Evolutionary conservation across 2,113 vertebrate genomes (phyloP).

Genomic region (Todiramphus saurophagus): DNA sequence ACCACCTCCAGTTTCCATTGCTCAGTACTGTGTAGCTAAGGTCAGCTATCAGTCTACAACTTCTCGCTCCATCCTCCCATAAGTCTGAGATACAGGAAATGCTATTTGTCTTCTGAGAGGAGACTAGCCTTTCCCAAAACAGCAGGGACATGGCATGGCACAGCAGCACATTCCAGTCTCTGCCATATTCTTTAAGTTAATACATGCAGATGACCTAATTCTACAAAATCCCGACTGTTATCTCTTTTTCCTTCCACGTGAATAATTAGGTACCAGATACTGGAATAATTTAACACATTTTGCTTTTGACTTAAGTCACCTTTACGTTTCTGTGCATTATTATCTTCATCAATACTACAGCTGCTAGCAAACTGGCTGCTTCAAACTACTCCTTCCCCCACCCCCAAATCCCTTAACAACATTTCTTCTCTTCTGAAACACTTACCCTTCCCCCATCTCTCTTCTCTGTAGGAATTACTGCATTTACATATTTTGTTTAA

Average conservation of each 20-base stretch:
- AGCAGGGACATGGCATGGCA: not conserved
- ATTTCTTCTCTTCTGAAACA: not conserved
- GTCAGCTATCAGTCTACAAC: not conserved
- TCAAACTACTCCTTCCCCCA: not conserved
- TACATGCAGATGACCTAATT: not conserved
- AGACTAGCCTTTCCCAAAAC: not conserved
- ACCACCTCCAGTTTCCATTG: not conserved
- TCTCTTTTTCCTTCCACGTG: not conserved
- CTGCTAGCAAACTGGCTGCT: not conserved
- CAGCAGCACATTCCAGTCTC: not conserved
- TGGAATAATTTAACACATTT: not conserved
- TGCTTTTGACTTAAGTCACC: not conserved
- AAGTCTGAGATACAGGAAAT: not conserved
- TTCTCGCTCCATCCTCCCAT: not conserved
- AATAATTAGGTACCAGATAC: not conserved
- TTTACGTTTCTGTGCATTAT: not conserved
- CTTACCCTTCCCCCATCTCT: not conserved
- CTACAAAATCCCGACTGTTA: not conserved
- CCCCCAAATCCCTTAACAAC: not conserved
- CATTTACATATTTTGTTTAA: constrained; percentile 47
- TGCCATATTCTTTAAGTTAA: not conserved
- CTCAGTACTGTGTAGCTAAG: not conserved
- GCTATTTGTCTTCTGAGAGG: not conserved
- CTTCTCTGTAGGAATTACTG: constrained; percentile 5
- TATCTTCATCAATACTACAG: not conserved